A percentile compares a stretch with the other conserved stretches of the same genome.
These are phyloP conservation scores for Parasteatoda tepidariorum DNA, from an alignment of 1,140 invertebrate genomes.

Conservation along the genomic window DNA sequence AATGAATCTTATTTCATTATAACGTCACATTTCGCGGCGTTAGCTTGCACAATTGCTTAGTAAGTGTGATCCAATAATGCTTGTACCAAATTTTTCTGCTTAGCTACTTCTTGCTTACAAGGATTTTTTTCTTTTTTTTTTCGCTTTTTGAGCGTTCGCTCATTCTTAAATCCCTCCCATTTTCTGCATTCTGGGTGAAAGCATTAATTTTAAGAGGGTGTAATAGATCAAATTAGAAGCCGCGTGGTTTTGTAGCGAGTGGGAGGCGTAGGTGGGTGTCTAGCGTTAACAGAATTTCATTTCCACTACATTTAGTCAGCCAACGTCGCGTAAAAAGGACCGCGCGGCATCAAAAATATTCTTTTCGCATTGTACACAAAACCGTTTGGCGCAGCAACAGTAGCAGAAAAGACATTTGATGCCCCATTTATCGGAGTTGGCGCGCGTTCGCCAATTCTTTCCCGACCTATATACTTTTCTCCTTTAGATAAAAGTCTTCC, in stretches of 20 bases:
- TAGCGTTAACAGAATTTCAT: conserved; percentile 59
- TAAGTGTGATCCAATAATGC: not conserved
- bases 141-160: not conserved
- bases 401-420: conserved; percentile 59
- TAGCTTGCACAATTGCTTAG: not conserved
- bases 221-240: conserved; percentile 59
- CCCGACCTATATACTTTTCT: conserved; percentile 56
- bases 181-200: conserved; percentile 36
- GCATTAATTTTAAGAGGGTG: conserved; percentile 57
- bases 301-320: conserved; percentile 43
- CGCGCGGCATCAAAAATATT: conserved; percentile 55
- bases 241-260: conserved; percentile 37
- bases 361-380: conserved; percentile 57
- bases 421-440: conserved; percentile 45
- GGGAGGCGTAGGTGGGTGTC: not conserved
- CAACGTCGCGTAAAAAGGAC: conserved; percentile 55
- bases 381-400: conserved; percentile 56
- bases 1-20: not conserved
- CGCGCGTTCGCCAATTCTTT: conserved; percentile 30
- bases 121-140: not conserved
- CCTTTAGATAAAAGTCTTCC: conserved; percentile 41
- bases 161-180: conserved; percentile 27
- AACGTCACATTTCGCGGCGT: not conserved
- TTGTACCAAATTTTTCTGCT: not conserved
- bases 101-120: not conserved